Conservation (phyloP, 2,113 vertebrate species). For the Syrrhaptes paradoxus region DNA sequence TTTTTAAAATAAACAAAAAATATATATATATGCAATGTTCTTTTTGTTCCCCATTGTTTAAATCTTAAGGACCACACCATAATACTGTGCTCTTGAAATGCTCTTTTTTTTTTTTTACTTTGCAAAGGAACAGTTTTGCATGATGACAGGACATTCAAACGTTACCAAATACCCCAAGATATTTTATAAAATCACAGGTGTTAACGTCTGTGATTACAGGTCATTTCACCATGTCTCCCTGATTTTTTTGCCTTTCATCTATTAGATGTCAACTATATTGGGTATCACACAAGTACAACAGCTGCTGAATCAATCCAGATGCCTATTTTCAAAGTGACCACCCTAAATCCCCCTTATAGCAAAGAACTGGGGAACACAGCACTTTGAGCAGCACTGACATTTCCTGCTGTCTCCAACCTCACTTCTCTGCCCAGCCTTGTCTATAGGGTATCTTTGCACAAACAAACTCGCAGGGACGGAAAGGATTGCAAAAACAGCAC, state of each 20-base stretch:
- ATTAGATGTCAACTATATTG: neutral
- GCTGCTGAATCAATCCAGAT: neutral
- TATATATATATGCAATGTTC: too few relatives aligned
- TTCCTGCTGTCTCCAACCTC: neutral
- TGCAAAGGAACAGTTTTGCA: neutral
- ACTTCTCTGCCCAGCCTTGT: neutral
- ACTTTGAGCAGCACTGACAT: neutral
- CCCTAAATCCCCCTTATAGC: neutral
- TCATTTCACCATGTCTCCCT: neutral
- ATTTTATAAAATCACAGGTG: neutral
- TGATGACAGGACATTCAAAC: neutral
- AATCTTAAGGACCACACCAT: neutral
- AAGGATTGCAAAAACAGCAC: neutral
- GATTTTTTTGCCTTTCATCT: neutral
- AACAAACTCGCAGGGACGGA: neutral
- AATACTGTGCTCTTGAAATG: neutral
- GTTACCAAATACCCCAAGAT: neutral
- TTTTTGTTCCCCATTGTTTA: neutral
- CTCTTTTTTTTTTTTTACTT: neutral
- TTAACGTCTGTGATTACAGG: neutral
- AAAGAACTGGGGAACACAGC: fast-evolving
- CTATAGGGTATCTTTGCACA: neutral
- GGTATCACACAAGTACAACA: neutral
- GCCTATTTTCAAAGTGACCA: neutral
- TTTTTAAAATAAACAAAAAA: neutral